phyloP scores from a whole-genome alignment of 2,888 invertebrate species.

The Sipha maydis region DNA sequence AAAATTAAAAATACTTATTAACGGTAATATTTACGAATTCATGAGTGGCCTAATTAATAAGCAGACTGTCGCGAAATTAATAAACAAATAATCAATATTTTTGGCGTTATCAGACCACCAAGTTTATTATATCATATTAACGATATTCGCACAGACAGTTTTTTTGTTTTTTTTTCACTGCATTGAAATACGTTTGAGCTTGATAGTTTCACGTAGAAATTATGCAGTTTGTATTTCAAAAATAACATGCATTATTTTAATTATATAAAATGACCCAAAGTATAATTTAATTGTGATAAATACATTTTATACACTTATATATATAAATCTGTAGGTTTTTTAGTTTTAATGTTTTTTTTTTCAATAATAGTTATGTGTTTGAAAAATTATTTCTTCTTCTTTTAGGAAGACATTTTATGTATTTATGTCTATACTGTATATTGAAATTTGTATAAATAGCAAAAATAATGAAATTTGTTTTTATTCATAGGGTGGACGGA shows the following conservation, averaged over 20 bases:
- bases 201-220: background rate
- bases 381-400: background rate
- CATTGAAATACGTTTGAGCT: constrained; percentile 20
- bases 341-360: background rate
- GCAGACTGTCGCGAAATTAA: too few species aligned
- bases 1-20: background rate
- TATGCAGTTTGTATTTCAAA: background rate
- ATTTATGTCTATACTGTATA: background rate
- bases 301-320: background rate
- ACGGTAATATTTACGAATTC: background rate
- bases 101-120: background rate
- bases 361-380: background rate
- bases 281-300: background rate
- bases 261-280: constrained; percentile 15
- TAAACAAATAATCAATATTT: constrained; percentile 25
- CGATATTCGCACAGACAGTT: background rate
- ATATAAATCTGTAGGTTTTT: background rate
- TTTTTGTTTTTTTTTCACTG: constrained; percentile 2
- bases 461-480: constrained; percentile 14
- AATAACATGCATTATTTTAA: background rate
- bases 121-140: background rate
- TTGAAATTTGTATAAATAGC: background rate
- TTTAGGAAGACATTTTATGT: too few species aligned
- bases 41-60: background rate
- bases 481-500: constrained; percentile 38